Percentiles rank a stretch among this genome's conserved stretches.
Evolutionary conservation across 2,113 vertebrate genomes (phyloP).

Genomic region (Oostethus manadensis): DNA sequence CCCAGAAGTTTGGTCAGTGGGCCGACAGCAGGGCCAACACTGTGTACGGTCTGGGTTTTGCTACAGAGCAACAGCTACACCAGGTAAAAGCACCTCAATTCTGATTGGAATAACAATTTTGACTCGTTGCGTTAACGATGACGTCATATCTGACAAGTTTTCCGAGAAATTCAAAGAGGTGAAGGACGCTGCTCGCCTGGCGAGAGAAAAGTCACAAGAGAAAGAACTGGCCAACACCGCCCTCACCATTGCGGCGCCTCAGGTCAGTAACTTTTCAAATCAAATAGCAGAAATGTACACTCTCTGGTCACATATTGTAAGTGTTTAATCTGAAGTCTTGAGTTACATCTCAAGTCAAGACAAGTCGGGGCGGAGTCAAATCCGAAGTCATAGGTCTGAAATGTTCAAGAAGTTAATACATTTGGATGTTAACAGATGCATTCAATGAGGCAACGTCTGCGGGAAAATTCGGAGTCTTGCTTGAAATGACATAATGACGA

Average conservation of each 20-base stretch:
- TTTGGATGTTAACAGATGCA: too few species aligned
- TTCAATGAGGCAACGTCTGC: too few species aligned
- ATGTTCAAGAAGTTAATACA: too few species aligned
- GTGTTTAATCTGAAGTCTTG: too few species aligned
- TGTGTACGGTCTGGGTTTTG: conserved; percentile 90
- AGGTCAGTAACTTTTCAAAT: conserved; percentile 70
- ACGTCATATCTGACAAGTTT: conserved; percentile 53
- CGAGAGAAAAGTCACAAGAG: conserved; percentile 91
- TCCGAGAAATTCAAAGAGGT: conserved; percentile 78
- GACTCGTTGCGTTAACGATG: neutral
- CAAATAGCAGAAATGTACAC: neutral
- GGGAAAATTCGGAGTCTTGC: too few species aligned
- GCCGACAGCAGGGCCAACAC: conserved; percentile 95
- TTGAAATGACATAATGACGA: too few species aligned
- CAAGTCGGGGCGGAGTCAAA: too few species aligned
- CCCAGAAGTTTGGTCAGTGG: conserved; percentile 98
- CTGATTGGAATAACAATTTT: neutral
- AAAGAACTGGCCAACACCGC: conserved; percentile 87
- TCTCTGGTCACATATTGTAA: neutral
- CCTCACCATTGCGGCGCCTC: conserved; percentile 81
- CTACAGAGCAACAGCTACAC: conserved; percentile 89
- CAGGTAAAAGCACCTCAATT: conserved; percentile 73
- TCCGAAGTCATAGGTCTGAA: too few species aligned
- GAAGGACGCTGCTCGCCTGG: conserved; percentile 87
- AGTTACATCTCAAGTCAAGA: too few species aligned